These are phyloP conservation scores for Pocillopora damicornis DNA, from an alignment of 64 coral and sea anemone species.

Conservation along the genomic window DNA sequence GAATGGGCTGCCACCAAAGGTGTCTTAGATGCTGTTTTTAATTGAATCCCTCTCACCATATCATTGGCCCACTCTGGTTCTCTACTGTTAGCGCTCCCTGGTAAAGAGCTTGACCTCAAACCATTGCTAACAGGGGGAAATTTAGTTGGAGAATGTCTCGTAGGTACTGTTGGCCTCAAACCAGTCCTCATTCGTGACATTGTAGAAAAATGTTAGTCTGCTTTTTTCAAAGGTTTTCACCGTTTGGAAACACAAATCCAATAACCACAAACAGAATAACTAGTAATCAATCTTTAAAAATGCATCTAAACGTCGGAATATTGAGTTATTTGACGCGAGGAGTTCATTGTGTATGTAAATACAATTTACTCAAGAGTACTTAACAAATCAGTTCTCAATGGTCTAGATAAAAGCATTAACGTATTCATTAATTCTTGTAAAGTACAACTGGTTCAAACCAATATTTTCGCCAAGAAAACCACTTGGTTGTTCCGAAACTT, in stretches of 20 bases:
- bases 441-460: not conserved
- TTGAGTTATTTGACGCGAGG: slow-evolving; percentile 12
- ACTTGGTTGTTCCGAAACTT: too few relatives aligned
- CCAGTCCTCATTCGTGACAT: slow-evolving; percentile 50
- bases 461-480: too few relatives aligned
- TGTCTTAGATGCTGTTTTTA: slow-evolving; percentile 35
- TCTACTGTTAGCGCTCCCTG: not conserved
- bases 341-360: not conserved
- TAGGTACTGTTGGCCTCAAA: slow-evolving; percentile 31
- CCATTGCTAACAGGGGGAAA: slow-evolving; percentile 40
- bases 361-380: not conserved
- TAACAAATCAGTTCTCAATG: not conserved
- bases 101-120: not conserved
- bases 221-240: not conserved
- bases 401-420: not conserved
- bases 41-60: slow-evolving; percentile 32
- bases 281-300: not conserved
- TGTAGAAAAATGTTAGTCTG: not conserved
- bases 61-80: slow-evolving; percentile 25
- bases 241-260: not conserved
- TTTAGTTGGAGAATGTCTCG: slow-evolving; percentile 30
- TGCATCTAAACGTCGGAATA: not conserved
- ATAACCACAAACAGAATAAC: not conserved
- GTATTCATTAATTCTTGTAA: not conserved
- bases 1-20: not conserved